Evolutionary conservation across 2,888 invertebrate genomes (phyloP).

Genomic region (Drosophila buzzatii): DNA sequence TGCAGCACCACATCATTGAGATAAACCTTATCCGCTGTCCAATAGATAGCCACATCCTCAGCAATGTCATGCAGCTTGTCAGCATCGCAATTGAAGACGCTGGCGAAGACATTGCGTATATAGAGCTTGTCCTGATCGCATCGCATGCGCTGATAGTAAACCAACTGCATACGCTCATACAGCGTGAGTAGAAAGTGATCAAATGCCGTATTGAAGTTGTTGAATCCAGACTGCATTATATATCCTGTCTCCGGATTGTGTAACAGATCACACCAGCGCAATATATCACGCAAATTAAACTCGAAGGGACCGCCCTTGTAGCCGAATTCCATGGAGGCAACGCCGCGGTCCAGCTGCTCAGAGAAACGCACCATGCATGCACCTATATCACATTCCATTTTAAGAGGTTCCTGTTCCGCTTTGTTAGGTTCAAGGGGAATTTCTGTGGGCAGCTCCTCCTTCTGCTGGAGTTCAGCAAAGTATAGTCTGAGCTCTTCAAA

Average conservation of each 20-base stretch:
- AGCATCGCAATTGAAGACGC: constrained; percentile 85
- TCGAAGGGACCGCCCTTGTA: constrained; percentile 97
- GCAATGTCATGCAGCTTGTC: constrained; percentile 84
- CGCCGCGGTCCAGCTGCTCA: constrained; percentile 88
- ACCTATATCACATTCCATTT: constrained; percentile 86
- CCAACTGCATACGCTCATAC: constrained; percentile 88
- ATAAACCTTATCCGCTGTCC: constrained; percentile 87
- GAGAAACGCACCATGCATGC: constrained; percentile 93
- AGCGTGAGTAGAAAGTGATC: constrained; percentile 77
- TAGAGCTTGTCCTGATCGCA: constrained; percentile 90
- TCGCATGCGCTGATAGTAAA: constrained; percentile 95
- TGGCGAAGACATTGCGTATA: constrained; percentile 87
- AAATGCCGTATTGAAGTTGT: constrained; percentile 61
- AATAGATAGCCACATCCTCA: constrained; percentile 87
- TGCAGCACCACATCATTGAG: constrained; percentile 88
- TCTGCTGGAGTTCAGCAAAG: constrained; percentile 53
- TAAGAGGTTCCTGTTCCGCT: neutral
- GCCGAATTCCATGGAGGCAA: constrained; percentile 90
- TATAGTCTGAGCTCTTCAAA: constrained; percentile 70
- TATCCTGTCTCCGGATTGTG: constrained; percentile 84
- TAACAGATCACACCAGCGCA: constrained; percentile 95
- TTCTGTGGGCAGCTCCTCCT: constrained; percentile 12
- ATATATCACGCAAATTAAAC: constrained; percentile 97
- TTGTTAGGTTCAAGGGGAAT: constrained; percentile 68
- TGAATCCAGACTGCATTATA: constrained; percentile 32